Conservation (phyloP, 2,113 vertebrate genomes). For the Ivindomyrus marchei region DNA sequence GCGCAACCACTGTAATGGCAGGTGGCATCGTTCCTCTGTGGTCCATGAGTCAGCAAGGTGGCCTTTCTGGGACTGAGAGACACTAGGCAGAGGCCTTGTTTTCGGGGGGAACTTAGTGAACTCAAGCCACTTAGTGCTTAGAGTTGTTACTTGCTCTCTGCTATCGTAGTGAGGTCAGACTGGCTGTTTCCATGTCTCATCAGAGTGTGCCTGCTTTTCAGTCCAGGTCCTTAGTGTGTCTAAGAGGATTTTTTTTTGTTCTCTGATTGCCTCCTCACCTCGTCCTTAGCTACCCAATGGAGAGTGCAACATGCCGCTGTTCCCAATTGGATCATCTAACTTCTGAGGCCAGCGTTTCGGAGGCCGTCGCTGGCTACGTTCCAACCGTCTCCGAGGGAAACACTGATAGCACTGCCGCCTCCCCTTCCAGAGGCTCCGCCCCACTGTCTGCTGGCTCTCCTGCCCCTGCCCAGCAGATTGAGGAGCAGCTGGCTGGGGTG, state of each 20-base stretch:
- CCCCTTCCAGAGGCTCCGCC: slow-evolving; percentile 13
- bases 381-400: neutral
- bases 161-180: neutral
- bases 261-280: neutral
- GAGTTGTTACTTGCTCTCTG: neutral
- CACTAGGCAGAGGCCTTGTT: neutral
- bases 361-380: slow-evolving; percentile 7
- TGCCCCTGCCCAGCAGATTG: slow-evolving; percentile 3
- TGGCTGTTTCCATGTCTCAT: neutral
- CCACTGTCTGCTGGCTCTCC: neutral
- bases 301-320: slow-evolving; percentile 1
- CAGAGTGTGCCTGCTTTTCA: neutral
- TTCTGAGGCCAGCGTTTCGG: slow-evolving; percentile 32
- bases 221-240: neutral
- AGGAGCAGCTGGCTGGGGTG: neutral
- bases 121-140: neutral
- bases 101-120: neutral
- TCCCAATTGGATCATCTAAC: slow-evolving; percentile 24
- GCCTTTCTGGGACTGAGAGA: slow-evolving; percentile 5
- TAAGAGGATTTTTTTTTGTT: neutral
- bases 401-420: neutral
- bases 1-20: slow-evolving; percentile 38
- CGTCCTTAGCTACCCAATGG: slow-evolving; percentile 21
- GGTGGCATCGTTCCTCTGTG: slow-evolving; percentile 51
- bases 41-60: slow-evolving; percentile 49